Conservation (phyloP, 2,888 invertebrate genomes). For the Heteropelma amictum region DNA sequence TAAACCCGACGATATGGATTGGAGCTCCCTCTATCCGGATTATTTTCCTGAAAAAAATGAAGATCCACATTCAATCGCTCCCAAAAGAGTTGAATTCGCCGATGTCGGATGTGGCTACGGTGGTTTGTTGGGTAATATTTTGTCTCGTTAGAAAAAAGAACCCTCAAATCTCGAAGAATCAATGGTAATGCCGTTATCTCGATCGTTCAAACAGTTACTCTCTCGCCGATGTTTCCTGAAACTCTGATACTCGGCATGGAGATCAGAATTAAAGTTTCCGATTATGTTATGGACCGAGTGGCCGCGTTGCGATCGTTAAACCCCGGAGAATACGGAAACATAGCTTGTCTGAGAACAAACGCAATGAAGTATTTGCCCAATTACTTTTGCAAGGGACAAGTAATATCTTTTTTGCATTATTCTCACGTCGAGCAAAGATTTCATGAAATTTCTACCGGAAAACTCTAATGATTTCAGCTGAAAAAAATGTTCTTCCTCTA, state of each 20-base stretch:
- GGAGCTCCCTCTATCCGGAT: slow-evolving; percentile 88
- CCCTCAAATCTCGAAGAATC: neutral
- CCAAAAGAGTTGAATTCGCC: slow-evolving; percentile 86
- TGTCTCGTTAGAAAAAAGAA: slow-evolving; percentile 3
- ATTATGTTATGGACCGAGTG: slow-evolving; percentile 97
- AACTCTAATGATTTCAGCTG: slow-evolving; percentile 81
- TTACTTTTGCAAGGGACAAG: slow-evolving; percentile 96
- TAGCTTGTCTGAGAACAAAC: slow-evolving; percentile 96
- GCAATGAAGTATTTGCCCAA: slow-evolving; percentile 99
- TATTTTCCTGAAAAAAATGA: slow-evolving; percentile 71
- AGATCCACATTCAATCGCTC: slow-evolving; percentile 61
- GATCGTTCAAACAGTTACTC: slow-evolving; percentile 81
- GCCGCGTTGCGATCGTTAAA: slow-evolving; percentile 89
- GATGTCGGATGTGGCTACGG: slow-evolving; percentile 99
- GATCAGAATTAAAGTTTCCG: slow-evolving; percentile 98
- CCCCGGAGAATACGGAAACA: slow-evolving; percentile 90
- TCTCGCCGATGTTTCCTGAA: slow-evolving; percentile 94
- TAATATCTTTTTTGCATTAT: slow-evolving; percentile 69
- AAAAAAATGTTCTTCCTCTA: slow-evolving; percentile 99
- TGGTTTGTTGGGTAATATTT: slow-evolving; percentile 86
- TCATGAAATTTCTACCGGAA: neutral
- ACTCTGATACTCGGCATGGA: slow-evolving; percentile 96
- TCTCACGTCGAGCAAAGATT: neutral
- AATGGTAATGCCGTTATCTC: neutral
- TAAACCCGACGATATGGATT: slow-evolving; percentile 90